phyloP scores from a whole-genome alignment of 2,113 vertebrate genomes.

The Psittacus erithacus region DNA sequence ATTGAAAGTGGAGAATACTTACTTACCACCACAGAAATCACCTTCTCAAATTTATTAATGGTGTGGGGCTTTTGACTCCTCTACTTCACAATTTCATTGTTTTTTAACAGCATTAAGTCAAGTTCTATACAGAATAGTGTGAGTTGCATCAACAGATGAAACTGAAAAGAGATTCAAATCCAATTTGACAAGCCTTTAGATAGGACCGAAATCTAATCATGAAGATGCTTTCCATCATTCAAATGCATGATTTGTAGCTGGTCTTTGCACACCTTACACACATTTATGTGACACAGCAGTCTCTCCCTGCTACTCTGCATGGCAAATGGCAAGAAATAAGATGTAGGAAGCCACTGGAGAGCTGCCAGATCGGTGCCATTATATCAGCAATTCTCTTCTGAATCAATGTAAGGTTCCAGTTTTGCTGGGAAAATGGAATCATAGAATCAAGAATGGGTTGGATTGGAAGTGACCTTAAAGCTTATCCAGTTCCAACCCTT shows the following conservation, averaged over 20 bases:
- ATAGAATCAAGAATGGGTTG: background rate
- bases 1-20: background rate
- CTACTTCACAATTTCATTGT: background rate
- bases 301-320: background rate
- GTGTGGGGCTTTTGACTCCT: fast-evolving
- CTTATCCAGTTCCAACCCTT: background rate
- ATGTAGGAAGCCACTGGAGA: background rate
- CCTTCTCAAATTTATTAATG: background rate
- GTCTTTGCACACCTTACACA: background rate
- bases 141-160: background rate
- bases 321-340: background rate
- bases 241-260: background rate
- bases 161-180: background rate
- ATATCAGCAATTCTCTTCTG: background rate
- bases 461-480: background rate
- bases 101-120: background rate
- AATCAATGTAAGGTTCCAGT: background rate
- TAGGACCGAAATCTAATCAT: background rate
- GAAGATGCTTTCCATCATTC: background rate
- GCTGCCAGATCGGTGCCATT: background rate
- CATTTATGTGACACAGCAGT: background rate
- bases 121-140: background rate
- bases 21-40: background rate
- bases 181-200: background rate
- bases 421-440: background rate